Evolutionary conservation across 2,888 invertebrate genomes (phyloP).

Genomic region (Tachina grossa): DNA sequence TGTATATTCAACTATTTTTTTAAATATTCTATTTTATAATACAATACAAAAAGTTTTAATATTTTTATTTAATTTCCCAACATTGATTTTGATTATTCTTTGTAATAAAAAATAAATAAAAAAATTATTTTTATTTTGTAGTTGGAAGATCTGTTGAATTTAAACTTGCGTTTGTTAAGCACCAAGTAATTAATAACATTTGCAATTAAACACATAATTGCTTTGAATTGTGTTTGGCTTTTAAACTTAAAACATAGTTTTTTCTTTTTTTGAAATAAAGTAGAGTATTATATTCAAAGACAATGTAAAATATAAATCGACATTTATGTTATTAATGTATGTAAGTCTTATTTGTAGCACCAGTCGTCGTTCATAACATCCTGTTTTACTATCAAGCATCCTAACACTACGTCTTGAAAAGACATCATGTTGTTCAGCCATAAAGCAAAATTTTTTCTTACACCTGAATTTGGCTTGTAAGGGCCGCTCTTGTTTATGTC

Average conservation of each 20-base stretch:
- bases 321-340: no score
- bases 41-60: constrained; percentile 1
- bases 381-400: no score
- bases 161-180: constrained; percentile 46
- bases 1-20: constrained; percentile 25
- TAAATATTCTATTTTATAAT: constrained; percentile 55
- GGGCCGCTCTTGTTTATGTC: no score
- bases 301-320: no score
- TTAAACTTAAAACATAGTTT: not conserved
- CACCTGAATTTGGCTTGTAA: no score
- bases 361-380: no score
- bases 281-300: not conserved
- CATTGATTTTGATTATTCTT: constrained; percentile 53
- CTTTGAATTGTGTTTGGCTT: not conserved
- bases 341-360: no score
- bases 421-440: no score
- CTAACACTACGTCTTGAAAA: no score
- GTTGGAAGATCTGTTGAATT: constrained; percentile 33
- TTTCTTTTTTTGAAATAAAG: not conserved
- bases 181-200: constrained; percentile 22
- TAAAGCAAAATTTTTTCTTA: no score
- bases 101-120: constrained; percentile 15
- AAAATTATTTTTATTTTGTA: not conserved
- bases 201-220: constrained; percentile 34
- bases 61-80: constrained; percentile 40